A percentile compares a stretch with the other conserved stretches of the same genome.
Conservation (phyloP, 2,113 vertebrate species). For the Cardinalis cardinalis region DNA sequence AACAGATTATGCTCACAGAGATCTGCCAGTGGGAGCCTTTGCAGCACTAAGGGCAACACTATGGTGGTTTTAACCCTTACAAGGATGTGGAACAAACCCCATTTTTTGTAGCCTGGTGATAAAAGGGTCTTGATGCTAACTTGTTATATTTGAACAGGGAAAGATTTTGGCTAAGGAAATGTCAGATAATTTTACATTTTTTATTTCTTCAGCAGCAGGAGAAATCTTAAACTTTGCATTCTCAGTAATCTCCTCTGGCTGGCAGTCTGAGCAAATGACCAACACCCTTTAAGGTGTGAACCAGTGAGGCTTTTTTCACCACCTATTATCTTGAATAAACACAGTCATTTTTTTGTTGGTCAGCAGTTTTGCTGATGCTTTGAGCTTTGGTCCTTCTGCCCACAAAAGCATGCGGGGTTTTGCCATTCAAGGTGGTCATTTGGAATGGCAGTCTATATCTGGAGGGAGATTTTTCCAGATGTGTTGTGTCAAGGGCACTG, state of each 20-base stretch:
- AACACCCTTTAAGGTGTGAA: slow-evolving; percentile 21
- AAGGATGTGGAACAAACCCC: neutral
- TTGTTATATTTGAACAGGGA: neutral
- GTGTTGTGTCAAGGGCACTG: neutral
- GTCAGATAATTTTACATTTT: neutral
- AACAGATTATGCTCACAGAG: neutral
- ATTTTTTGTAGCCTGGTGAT: neutral
- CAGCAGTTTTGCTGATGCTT: neutral
- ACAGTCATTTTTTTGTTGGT: neutral
- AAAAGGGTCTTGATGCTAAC: neutral
- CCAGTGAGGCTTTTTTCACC: neutral
- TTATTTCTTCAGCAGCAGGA: neutral
- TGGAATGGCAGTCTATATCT: rapidly evolving
- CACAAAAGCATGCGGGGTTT: neutral
- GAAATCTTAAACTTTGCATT: neutral
- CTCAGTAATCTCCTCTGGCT: neutral
- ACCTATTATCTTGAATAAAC: neutral
- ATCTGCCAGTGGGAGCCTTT: neutral
- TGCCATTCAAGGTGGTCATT: neutral
- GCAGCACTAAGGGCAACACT: neutral
- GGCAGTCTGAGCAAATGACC: neutral
- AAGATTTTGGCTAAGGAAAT: neutral
- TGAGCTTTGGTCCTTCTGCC: neutral
- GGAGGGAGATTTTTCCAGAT: neutral
- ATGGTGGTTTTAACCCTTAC: neutral